Evolutionary conservation across 2,888 invertebrate genomes (phyloP).

Genomic region (Ophioninae sp.): DNA sequence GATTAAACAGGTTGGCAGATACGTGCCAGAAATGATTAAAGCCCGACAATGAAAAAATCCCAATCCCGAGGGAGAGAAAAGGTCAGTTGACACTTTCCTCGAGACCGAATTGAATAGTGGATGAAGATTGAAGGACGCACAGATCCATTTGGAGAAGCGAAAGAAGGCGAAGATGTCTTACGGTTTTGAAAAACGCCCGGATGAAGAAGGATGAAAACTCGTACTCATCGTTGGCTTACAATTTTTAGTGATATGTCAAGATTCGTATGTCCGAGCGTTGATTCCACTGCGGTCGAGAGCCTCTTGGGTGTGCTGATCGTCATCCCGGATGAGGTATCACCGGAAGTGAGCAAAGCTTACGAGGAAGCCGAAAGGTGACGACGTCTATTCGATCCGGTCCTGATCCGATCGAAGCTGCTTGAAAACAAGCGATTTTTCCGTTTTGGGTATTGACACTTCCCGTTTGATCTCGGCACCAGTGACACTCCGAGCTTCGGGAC

Average conservation of each 20-base stretch:
- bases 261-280: conserved; percentile 68
- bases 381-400: not conserved
- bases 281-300: conserved; percentile 43
- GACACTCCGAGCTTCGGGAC: not conserved
- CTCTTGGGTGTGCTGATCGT: conserved; percentile 19
- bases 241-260: conserved; percentile 74
- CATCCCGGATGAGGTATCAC: not conserved
- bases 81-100: not conserved
- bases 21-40: conserved; percentile 9
- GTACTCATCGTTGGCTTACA: conserved; percentile 41
- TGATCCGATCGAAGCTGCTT: not conserved
- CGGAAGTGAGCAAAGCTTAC: not conserved
- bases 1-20: conserved; percentile 44
- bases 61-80: not conserved
- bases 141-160: conserved; percentile 3
- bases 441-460: not conserved
- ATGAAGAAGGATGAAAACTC: not conserved
- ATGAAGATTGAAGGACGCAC: not conserved
- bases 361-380: not conserved
- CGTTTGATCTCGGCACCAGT: conserved; percentile 6
- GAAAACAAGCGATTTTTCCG: not conserved
- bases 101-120: not conserved
- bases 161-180: not conserved
- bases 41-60: not conserved
- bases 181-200: not conserved